Conservation (phyloP, 2,113 vertebrate genomes). For the Chinchilla lanigera region DNA sequence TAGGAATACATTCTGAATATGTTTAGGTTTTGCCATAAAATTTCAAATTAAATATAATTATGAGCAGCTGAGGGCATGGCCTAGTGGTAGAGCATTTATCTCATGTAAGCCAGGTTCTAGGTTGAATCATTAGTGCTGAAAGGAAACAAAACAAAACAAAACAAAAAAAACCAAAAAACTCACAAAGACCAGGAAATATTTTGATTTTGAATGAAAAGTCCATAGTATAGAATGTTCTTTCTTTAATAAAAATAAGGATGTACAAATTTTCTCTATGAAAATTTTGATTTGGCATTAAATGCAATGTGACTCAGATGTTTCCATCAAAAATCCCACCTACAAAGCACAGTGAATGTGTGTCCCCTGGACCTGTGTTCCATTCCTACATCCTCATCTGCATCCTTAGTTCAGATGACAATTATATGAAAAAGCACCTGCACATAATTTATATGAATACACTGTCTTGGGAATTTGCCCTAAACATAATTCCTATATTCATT, state of each 20-base stretch:
- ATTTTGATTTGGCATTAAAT: not conserved
- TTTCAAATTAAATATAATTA: not conserved
- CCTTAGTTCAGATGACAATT: not conserved
- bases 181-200: not conserved
- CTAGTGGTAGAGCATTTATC: no score
- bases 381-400: fast-evolving
- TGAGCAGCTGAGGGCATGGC: no score
- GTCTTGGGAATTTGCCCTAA: not conserved
- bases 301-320: not conserved
- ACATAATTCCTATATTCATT: not conserved
- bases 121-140: not conserved
- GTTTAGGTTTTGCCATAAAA: not conserved
- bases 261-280: not conserved
- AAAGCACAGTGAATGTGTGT: not conserved
- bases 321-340: not conserved
- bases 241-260: not conserved
- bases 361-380: not conserved
- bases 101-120: not conserved
- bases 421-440: not conserved
- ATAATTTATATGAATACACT: not conserved
- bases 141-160: not conserved
- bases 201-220: not conserved
- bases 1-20: not conserved
- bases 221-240: not conserved
- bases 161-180: not conserved